phyloP scores from a whole-genome alignment of 2,113 vertebrate genomes.

The Argyrosomus japonicus region DNA sequence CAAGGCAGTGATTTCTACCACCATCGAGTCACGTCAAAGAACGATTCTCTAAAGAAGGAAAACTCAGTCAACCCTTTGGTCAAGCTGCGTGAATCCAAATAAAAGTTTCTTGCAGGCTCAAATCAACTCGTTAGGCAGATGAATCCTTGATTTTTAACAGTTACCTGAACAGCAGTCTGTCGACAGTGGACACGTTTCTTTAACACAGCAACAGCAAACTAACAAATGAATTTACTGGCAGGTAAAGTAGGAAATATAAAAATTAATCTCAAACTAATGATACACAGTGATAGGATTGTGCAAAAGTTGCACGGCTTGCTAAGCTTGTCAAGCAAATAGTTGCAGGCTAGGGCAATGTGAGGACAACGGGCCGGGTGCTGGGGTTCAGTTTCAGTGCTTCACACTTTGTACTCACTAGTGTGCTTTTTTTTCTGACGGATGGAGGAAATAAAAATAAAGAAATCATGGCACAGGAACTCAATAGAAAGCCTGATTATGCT shows the following conservation, averaged over 20 bases:
- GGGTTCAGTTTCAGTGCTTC: slow-evolving; percentile 18
- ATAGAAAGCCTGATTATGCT: not conserved
- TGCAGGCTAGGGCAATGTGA: not conserved
- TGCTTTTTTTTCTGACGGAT: not conserved
- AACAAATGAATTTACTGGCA: not conserved
- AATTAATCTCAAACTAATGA: not conserved
- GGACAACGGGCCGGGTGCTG: not conserved
- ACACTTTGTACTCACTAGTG: slow-evolving; percentile 1
- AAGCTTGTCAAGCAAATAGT: slow-evolving; percentile 16
- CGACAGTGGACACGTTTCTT: not conserved
- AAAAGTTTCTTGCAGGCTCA: slow-evolving; percentile 1
- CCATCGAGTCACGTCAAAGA: not conserved
- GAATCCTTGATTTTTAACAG: slow-evolving; percentile 11
- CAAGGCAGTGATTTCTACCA: not conserved
- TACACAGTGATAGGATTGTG: slow-evolving; percentile 37
- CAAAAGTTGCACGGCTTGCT: slow-evolving; percentile 1
- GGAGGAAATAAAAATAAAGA: not conserved
- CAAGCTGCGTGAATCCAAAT: not conserved
- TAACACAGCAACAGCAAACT: not conserved
- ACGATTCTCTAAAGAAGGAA: not conserved
- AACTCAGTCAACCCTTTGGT: not conserved
- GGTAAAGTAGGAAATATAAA: slow-evolving; percentile 33
- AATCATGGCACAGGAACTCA: not conserved
- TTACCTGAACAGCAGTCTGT: slow-evolving; percentile 27
- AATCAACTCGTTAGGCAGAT: not conserved